phyloP scores from a whole-genome alignment of 2,113 vertebrate genomes.

The Sarotherodon lohbergeri region DNA sequence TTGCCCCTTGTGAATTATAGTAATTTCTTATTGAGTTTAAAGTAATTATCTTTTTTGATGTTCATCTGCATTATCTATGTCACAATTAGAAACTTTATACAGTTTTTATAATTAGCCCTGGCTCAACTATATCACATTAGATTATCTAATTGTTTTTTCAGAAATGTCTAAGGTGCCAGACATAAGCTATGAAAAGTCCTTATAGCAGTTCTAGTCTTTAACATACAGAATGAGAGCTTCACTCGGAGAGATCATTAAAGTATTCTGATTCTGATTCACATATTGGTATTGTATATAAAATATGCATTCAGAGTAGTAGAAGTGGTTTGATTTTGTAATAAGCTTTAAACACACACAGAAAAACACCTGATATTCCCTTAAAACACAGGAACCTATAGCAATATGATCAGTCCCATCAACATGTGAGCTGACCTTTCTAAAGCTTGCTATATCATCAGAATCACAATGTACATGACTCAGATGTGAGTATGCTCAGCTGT shows the following conservation, averaged over 20 bases:
- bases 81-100: not conserved
- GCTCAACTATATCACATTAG: not conserved
- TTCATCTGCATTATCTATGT: not conserved
- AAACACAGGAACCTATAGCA: not conserved
- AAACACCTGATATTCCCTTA: not conserved
- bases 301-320: not conserved
- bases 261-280: not conserved
- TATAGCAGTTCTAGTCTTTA: not conserved
- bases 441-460: not conserved
- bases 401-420: not conserved
- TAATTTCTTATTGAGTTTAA: not conserved
- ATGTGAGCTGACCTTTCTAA: not conserved
- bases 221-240: not conserved
- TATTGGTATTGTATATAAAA: not conserved
- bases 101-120: not conserved
- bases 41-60: not conserved
- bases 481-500: not conserved
- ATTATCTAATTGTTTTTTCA: not conserved
- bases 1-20: not conserved
- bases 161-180: not conserved
- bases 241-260: too few relatives aligned
- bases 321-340: not conserved
- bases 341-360: not conserved
- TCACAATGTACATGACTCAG: not conserved
- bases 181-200: not conserved